Evolutionary conservation across 2,888 invertebrate species (phyloP).

Genomic region (Netelia inedita): DNA sequence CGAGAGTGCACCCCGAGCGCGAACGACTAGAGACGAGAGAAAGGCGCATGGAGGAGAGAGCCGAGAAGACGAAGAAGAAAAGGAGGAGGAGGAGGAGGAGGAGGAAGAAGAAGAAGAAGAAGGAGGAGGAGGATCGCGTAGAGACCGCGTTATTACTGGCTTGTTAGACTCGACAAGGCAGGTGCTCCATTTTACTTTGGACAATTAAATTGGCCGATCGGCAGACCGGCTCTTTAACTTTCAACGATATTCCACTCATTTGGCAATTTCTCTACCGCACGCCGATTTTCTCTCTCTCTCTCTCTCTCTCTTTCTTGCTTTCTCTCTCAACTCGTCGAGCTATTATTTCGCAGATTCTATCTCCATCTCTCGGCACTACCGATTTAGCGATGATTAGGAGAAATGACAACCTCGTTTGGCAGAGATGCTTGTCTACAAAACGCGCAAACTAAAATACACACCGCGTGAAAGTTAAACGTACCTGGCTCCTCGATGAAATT

Average conservation of each 20-base stretch:
- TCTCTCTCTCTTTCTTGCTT: constrained; percentile 22
- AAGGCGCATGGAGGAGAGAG: constrained; percentile 57
- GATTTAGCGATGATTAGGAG: constrained; percentile 43
- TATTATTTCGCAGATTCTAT: constrained; percentile 12
- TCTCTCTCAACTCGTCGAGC: constrained; percentile 5
- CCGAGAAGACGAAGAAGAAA: constrained; percentile 38
- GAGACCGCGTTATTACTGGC: constrained; percentile 83
- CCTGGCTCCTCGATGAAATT: too few relatives aligned
- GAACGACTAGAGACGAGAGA: constrained; percentile 62
- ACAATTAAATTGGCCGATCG: constrained; percentile 83
- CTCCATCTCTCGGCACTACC: neutral
- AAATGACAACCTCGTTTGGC: constrained; percentile 67
- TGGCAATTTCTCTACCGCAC: constrained; percentile 50
- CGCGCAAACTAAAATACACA: neutral
- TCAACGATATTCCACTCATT: constrained; percentile 72
- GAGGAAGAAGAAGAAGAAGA: constrained; percentile 63
- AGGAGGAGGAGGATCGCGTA: constrained; percentile 71
- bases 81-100: constrained; percentile 65
- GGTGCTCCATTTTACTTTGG: constrained; percentile 84
- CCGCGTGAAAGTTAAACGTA: neutral
- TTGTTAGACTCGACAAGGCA: constrained; percentile 82
- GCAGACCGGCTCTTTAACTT: constrained; percentile 69
- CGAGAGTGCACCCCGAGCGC: constrained; percentile 66
- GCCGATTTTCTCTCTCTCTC: constrained; percentile 28
- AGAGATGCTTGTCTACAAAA: constrained; percentile 59